These are phyloP conservation scores for Kryphioiulus occultus DNA, from an alignment of 2,888 invertebrate genomes.

Conservation along the genomic window DNA sequence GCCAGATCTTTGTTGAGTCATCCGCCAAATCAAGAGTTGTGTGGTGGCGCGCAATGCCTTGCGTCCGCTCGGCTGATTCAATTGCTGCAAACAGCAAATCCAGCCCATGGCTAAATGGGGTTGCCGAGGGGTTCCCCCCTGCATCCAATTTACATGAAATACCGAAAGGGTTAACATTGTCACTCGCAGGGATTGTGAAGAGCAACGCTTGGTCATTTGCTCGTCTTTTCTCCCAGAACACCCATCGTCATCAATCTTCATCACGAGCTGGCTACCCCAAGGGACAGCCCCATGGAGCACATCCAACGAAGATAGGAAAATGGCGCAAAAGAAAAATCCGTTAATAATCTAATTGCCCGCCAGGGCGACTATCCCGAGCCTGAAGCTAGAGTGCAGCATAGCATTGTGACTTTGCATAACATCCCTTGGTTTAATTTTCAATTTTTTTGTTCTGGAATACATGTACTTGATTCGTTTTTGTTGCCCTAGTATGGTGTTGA, in stretches of 20 bases:
- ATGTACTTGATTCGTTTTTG: no score
- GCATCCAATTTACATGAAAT: constrained; percentile 4
- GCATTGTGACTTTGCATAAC: not conserved
- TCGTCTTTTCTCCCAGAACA: constrained; percentile 36
- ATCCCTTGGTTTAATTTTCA: not conserved
- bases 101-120: not conserved
- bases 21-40: not conserved
- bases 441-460: not conserved
- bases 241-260: constrained; percentile 42
- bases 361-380: not conserved
- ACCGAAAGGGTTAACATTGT: constrained; percentile 37
- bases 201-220: not conserved
- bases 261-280: not conserved
- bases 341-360: not conserved
- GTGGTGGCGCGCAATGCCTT: not conserved
- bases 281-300: not conserved
- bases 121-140: not conserved
- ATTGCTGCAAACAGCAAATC: not conserved
- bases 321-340: not conserved
- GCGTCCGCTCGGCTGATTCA: constrained; percentile 5
- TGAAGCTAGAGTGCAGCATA: not conserved
- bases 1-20: not conserved
- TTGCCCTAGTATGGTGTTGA: no score
- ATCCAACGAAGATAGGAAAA: not conserved
- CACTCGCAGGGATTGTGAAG: constrained; percentile 26